Percentiles rank a stretch among this genome's conserved stretches.
Evolutionary conservation across 1,140 invertebrate species (phyloP).

Genomic region (Triops longicaudatus): DNA sequence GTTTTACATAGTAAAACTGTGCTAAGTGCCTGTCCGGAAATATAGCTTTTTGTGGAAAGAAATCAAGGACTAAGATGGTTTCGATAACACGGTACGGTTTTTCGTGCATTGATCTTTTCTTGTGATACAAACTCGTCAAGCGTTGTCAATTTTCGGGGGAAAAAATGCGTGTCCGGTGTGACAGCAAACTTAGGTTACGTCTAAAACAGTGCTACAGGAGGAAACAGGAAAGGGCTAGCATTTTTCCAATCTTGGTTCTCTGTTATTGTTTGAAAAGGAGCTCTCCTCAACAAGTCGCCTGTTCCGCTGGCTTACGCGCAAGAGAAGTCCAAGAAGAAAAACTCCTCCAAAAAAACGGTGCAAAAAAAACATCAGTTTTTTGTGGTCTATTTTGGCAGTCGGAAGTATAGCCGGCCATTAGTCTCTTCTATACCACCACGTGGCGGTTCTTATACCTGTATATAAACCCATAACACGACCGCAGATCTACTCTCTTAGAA

Average conservation of each 20-base stretch:
- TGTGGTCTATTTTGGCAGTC: conserved; percentile 6
- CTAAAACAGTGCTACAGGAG: no score
- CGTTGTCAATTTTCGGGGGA: no score
- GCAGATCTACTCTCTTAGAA: not conserved
- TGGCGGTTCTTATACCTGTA: not conserved
- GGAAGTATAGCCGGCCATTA: not conserved
- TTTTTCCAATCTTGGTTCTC: no score
- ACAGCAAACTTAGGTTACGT: no score
- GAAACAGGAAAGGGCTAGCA: no score
- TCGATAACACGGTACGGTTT: not conserved
- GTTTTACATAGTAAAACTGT: not conserved
- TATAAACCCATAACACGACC: not conserved
- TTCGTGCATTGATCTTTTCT: not conserved
- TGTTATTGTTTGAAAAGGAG: no score
- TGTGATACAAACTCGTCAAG: no score
- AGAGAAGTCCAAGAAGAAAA: not conserved
- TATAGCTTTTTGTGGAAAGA: not conserved
- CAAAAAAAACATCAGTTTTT: not conserved
- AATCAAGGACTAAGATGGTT: not conserved
- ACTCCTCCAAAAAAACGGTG: not conserved
- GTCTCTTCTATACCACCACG: conserved; percentile 5
- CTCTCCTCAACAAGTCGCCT: no score
- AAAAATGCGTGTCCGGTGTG: no score
- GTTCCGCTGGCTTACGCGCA: no score
- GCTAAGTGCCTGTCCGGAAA: not conserved